Evolutionary conservation across 2,888 invertebrate genomes (phyloP).

Genomic region (Synanthedon tipuliformis): DNA sequence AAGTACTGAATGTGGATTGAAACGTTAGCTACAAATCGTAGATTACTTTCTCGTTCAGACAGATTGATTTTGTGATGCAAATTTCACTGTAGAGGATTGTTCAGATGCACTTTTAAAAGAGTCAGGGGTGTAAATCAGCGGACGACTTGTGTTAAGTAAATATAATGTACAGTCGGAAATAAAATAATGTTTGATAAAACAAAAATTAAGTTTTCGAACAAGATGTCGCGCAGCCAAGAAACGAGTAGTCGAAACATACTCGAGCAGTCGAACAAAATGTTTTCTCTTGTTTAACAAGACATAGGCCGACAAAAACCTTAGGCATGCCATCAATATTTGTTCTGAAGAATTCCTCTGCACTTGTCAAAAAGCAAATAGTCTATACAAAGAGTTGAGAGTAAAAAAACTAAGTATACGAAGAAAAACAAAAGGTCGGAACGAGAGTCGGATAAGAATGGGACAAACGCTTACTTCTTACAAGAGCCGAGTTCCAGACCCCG

Average conservation of each 20-base stretch:
- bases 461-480: conserved; percentile 17
- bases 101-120: too few relatives aligned
- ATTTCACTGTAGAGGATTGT: too few relatives aligned
- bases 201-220: neutral
- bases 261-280: conserved; percentile 4
- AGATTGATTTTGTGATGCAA: too few relatives aligned
- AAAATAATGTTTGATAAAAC: neutral
- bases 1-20: too few relatives aligned
- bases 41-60: too few relatives aligned
- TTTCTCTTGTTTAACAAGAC: conserved; percentile 6
- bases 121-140: too few relatives aligned
- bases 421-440: conserved; percentile 47
- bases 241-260: conserved; percentile 14
- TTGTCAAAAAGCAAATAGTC: conserved; percentile 61
- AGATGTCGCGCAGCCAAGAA: conserved; percentile 3
- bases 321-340: conserved; percentile 47
- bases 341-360: conserved; percentile 47
- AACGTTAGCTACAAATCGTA: too few relatives aligned
- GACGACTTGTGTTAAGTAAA: neutral
- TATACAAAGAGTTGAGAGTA: conserved; percentile 43
- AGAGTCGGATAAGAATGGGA: conserved; percentile 41
- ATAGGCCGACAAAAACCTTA: conserved; percentile 24
- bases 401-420: conserved; percentile 37
- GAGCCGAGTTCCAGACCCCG: conserved; percentile 3
- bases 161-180: neutral